A percentile compares a stretch with the other conserved stretches of the same genome.
These are phyloP conservation scores for Chrysodeixis includens DNA, from an alignment of 2,888 invertebrate species.

Conservation along the genomic window DNA sequence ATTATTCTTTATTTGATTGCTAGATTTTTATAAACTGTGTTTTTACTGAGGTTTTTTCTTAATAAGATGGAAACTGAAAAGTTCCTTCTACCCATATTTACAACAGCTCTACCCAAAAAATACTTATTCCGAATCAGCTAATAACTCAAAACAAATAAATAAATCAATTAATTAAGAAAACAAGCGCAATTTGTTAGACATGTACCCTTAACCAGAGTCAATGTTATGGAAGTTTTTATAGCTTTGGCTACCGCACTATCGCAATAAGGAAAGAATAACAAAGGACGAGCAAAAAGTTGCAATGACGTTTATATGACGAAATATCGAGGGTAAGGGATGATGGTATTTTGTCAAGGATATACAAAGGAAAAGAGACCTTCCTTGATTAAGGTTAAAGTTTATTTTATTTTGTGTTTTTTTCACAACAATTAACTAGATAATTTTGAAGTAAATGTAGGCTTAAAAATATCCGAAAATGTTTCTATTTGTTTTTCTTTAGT, in stretches of 20 bases:
- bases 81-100: too few relatives aligned
- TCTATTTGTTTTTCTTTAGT: too few relatives aligned
- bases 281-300: slow-evolving; percentile 36
- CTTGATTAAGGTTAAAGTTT: neutral
- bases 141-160: neutral
- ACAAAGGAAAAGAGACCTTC: neutral
- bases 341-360: slow-evolving; percentile 9
- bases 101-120: too few relatives aligned
- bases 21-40: too few relatives aligned
- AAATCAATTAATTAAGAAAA: neutral
- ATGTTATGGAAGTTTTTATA: slow-evolving; percentile 41
- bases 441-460: too few relatives aligned
- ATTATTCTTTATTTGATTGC: too few relatives aligned
- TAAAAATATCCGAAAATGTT: too few relatives aligned
- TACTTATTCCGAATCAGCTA: too few relatives aligned
- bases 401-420: too few relatives aligned
- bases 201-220: slow-evolving; percentile 3
- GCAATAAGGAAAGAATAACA: slow-evolving; percentile 45
- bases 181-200: slow-evolving; percentile 7
- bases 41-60: too few relatives aligned
- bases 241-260: slow-evolving; percentile 7
- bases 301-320: slow-evolving; percentile 30
- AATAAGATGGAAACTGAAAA: too few relatives aligned
- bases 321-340: slow-evolving; percentile 16
- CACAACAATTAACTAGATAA: too few relatives aligned